Base-by-base conservation (phyloP, 2,113 vertebrate species). In the Hucho hucho region DNA sequence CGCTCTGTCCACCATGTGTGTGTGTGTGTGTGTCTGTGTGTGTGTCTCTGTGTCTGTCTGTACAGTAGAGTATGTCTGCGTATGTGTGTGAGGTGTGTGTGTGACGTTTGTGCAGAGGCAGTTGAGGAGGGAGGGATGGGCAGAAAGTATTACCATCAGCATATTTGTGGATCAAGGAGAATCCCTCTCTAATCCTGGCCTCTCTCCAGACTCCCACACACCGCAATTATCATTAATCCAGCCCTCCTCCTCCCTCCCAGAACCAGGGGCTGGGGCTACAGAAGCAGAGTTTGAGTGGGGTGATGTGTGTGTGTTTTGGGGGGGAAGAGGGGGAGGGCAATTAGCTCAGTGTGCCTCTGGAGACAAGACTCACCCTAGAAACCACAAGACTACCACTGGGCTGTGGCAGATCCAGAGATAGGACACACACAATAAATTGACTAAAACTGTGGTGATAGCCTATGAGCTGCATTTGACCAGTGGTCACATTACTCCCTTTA, bases 181-280 rank as follows among this genome's bases (percentile, higher is more conserved):
- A 92, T 84, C 87, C 84, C 86, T 86, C 74, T 83, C 78, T 91
- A 90, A 92, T 91, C 89, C 87, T 76, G 87, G 85, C 89, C 83
- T 89, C 89, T 89, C 87, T 92, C 82, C 88, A 84, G 84, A 78
- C 83, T 89, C 88, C 89, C 81, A 81, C 89, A 89, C 87, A 82
- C 89, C 71, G 82, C 89, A 91, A 92, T 92, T 92, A 92, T 79
- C 75, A 90, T 82, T 88, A 91, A 92, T 84, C 89, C 84, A 81
- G 72, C 73, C 79, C 85, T 86, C 64, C 53, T 28, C 84, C 85
- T 86, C 83, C 84, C 83, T 86, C 68, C 32, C 67, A 79, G 1
- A 81, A 73, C 64, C 70, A 78, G 79, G 84, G 26, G 68, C 5
- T 53, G 25, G 74, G 46, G 72, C 43, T 79, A 70, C 64, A 75